Evolutionary conservation across 2,113 vertebrate genomes (phyloP).

Genomic region (Melanerpes aurifrons): DNA sequence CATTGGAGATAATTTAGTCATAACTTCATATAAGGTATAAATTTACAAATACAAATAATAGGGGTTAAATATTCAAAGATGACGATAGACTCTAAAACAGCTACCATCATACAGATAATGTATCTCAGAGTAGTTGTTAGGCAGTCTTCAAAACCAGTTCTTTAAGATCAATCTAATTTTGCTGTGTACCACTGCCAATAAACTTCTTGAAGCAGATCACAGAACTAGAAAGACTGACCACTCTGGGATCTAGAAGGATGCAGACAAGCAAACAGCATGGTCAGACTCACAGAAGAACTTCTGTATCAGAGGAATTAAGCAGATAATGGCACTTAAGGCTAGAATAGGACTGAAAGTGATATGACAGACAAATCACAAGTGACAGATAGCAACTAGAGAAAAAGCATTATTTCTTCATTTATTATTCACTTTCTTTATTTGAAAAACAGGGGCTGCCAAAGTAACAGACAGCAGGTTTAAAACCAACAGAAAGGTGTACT

Average conservation of each 20-base stretch:
- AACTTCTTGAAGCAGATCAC: not conserved
- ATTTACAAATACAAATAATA: not conserved
- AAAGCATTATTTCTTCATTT: not conserved
- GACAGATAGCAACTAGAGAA: not conserved
- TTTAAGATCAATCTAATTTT: not conserved
- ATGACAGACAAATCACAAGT: not conserved
- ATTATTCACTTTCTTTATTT: not conserved
- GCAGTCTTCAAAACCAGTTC: not conserved
- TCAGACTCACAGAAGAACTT: not conserved
- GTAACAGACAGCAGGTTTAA: not conserved
- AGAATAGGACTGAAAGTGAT: not conserved
- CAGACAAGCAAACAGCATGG: not conserved
- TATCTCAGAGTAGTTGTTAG: not conserved
- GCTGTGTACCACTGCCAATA: not conserved
- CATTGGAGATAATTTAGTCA: not conserved
- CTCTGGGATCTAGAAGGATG: not conserved
- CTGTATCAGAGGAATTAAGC: not conserved
- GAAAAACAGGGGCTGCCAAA: not conserved
- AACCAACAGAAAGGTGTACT: not conserved
- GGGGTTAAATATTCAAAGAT: not conserved
- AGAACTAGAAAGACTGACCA: not conserved
- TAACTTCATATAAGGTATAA: not conserved
- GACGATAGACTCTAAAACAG: not conserved
- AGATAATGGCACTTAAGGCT: not conserved
- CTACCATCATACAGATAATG: not conserved